phyloP scores from a whole-genome alignment of 2,888 invertebrate species.

The Andricus curvator region DNA sequence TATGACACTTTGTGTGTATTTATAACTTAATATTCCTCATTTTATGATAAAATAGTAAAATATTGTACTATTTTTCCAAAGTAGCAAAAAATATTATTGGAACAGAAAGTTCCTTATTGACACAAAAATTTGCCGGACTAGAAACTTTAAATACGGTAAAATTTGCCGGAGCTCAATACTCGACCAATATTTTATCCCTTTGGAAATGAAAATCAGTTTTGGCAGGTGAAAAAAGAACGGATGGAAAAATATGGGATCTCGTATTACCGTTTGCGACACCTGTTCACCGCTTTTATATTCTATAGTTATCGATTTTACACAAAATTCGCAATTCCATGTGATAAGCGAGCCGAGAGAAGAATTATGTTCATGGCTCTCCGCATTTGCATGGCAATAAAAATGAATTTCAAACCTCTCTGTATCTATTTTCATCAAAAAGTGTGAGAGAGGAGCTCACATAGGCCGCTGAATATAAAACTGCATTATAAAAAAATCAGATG shows the following conservation, averaged over 20 bases:
- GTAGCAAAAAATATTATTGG: too few species aligned
- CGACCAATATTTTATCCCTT: constrained; percentile 11
- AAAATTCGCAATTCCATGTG: constrained; percentile 32
- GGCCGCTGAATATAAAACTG: neutral
- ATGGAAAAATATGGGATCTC: constrained; percentile 28
- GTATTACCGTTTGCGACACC: constrained; percentile 22
- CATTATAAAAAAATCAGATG: neutral
- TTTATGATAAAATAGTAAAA: too few species aligned
- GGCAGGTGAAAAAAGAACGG: constrained; percentile 14
- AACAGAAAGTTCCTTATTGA: too few species aligned
- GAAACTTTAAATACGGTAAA: too few species aligned
- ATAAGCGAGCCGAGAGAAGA: constrained; percentile 28
- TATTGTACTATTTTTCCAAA: too few species aligned
- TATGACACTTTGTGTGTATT: too few species aligned
- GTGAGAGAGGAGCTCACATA: neutral
- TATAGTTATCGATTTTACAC: constrained; percentile 29
- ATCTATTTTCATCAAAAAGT: neutral
- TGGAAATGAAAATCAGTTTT: constrained; percentile 30
- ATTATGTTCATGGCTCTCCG: constrained; percentile 5
- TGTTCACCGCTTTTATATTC: constrained; percentile 31
- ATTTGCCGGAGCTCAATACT: too few species aligned
- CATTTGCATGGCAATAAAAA: constrained; percentile 23
- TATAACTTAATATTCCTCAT: too few species aligned
- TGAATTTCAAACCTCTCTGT: neutral
- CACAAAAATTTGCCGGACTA: too few species aligned